Evolutionary conservation across 1,140 invertebrate species (phyloP).

Genomic region (Lepidostoma basale): DNA sequence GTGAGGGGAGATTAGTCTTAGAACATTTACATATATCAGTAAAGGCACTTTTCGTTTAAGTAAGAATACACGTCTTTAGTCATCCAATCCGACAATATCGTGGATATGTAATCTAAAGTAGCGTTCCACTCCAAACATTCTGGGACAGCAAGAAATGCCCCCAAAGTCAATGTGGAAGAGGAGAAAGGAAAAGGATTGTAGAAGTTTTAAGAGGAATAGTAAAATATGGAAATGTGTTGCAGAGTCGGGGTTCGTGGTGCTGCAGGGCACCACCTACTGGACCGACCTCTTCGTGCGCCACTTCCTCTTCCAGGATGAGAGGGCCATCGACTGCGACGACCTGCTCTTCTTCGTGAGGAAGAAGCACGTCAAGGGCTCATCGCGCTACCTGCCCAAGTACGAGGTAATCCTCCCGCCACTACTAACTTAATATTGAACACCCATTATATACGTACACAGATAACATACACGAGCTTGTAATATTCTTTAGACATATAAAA

Average conservation of each 20-base stretch:
- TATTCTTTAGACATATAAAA: constrained; percentile 21
- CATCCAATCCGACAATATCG: not conserved
- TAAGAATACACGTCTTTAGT: constrained; percentile 9
- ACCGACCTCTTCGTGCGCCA: constrained; percentile 93
- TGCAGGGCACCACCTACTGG: constrained; percentile 94
- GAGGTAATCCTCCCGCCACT: constrained; percentile 65
- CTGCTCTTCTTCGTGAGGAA: constrained; percentile 95
- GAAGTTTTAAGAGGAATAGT: constrained; percentile 12
- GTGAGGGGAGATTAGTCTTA: constrained; percentile 27
- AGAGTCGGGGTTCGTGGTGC: constrained; percentile 89
- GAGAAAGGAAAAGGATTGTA: no score
- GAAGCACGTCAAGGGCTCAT: constrained; percentile 84
- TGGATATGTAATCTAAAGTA: constrained; percentile 15
- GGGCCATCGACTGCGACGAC: constrained; percentile 90
- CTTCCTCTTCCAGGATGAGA: constrained; percentile 85
- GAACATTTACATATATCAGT: constrained; percentile 36
- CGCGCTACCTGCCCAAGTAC: constrained; percentile 85
- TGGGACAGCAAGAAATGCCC: no score
- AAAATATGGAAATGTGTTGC: constrained; percentile 35
- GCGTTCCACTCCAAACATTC: no score
- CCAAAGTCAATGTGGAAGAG: no score
- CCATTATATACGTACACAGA: not conserved
- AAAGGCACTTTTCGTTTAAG: constrained; percentile 41
- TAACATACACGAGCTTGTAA: no score
- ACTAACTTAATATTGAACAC: constrained; percentile 12